Evolutionary conservation across 1,140 invertebrate genomes (phyloP).

Genomic region (Hyposmocoma kahamanoa): DNA sequence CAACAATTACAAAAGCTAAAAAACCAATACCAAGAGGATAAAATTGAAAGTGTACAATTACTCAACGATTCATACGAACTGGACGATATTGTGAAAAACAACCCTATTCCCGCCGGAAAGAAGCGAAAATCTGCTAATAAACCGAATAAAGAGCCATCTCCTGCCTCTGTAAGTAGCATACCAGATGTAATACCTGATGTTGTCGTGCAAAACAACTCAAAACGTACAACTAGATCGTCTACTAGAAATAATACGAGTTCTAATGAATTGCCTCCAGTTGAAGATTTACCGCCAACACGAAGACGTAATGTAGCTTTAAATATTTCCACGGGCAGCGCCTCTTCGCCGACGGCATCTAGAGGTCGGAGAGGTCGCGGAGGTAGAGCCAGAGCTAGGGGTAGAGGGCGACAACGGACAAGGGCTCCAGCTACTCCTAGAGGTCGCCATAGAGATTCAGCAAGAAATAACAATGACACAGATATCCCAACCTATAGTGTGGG

Average conservation of each 20-base stretch:
- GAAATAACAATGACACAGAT: not conserved
- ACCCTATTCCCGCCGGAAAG: not conserved
- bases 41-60: conserved; percentile 18
- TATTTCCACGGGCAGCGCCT: not conserved
- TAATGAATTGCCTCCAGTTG: not conserved
- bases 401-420: not conserved
- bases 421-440: not conserved
- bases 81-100: conserved; percentile 11
- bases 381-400: conserved; percentile 10
- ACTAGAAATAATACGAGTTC: not conserved
- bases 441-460: not conserved
- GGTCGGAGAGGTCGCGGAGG: conserved; percentile 11
- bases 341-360: not conserved
- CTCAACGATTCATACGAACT: conserved; percentile 16
- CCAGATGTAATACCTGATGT: not conserved
- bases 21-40: conserved; percentile 27
- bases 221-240: not conserved
- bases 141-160: not conserved
- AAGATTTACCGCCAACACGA: not conserved
- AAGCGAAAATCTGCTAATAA: not conserved
- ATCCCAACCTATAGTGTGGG: conserved; percentile 38
- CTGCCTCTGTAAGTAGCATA: not conserved
- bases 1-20: conserved; percentile 33
- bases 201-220: not conserved
- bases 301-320: not conserved